Conservation (phyloP, 1,140 invertebrate genomes). For the Meloidogyne floridensis region DNA sequence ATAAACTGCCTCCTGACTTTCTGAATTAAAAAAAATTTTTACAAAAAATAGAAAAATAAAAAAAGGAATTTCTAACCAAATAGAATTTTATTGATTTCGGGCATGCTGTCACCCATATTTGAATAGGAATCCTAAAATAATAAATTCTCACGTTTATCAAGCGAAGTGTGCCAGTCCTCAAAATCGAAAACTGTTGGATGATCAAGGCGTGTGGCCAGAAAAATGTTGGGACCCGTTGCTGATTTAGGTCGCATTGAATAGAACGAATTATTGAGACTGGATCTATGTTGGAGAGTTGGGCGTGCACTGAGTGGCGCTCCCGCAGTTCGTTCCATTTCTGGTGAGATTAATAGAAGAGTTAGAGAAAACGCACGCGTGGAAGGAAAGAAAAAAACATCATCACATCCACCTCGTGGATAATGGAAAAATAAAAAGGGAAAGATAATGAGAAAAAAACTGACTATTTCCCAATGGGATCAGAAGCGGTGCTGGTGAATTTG, state of each 20-base stretch:
- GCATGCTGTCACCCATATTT: constrained; percentile 36
- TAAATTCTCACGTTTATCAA: constrained; percentile 46
- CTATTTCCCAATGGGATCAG: constrained; percentile 38
- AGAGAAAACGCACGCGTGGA: constrained; percentile 3
- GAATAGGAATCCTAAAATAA: constrained; percentile 31
- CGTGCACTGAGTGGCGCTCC: constrained; percentile 12
- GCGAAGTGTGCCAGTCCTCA: constrained; percentile 58
- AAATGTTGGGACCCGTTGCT: constrained; percentile 30
- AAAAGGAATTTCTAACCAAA: constrained; percentile 44
- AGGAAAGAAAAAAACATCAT: not conserved
- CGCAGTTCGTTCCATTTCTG: constrained; percentile 17
- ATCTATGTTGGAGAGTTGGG: constrained; percentile 31
- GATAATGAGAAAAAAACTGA: constrained; percentile 14
- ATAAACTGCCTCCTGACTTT: constrained; percentile 64
- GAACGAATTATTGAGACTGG: constrained; percentile 24
- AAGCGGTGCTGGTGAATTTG: constrained; percentile 24
- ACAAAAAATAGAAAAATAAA: not conserved
- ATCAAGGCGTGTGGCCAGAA: constrained; percentile 46
- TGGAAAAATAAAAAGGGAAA: constrained; percentile 8
- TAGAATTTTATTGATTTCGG: constrained; percentile 62
- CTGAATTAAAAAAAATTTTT: constrained; percentile 49
- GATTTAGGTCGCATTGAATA: constrained; percentile 14
- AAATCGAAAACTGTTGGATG: constrained; percentile 60
- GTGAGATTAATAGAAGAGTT: not conserved
- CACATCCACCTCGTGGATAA: constrained; percentile 6